Evolutionary conservation across 2,113 vertebrate genomes (phyloP).

Genomic region (Calonectris borealis): DNA sequence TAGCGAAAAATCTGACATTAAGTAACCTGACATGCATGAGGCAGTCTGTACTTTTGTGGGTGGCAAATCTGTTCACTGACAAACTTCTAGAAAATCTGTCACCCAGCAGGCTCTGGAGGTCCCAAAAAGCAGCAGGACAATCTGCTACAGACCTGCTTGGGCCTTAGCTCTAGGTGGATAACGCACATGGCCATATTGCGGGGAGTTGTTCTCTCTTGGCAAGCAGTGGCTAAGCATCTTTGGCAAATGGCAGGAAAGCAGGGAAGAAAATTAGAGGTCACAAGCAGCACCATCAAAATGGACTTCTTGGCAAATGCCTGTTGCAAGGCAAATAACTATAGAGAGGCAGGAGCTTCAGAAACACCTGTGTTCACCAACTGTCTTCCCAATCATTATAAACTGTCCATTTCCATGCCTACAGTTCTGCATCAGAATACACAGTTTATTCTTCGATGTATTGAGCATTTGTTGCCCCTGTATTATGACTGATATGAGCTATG

Average conservation of each 20-base stretch:
- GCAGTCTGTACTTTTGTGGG: conserved; percentile 35
- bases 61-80: conserved; percentile 63
- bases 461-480: background rate
- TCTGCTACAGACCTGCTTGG: conserved; percentile 44
- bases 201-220: conserved; percentile 4
- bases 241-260: background rate
- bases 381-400: background rate
- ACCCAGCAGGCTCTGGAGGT: conserved; percentile 36
- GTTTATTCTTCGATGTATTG: background rate
- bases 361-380: background rate
- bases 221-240: background rate
- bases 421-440: background rate
- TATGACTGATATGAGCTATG: background rate
- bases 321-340: background rate
- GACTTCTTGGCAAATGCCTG: background rate
- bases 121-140: conserved; percentile 51
- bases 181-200: background rate
- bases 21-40: background rate
- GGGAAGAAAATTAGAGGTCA: background rate
- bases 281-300: background rate
- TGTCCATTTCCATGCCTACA: conserved; percentile 3
- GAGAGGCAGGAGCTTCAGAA: background rate
- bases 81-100: conserved; percentile 48
- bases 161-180: background rate
- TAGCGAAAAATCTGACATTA: background rate